Conservation (phyloP, 2,888 invertebrate species). For the Mythimna lalbum region DNA sequence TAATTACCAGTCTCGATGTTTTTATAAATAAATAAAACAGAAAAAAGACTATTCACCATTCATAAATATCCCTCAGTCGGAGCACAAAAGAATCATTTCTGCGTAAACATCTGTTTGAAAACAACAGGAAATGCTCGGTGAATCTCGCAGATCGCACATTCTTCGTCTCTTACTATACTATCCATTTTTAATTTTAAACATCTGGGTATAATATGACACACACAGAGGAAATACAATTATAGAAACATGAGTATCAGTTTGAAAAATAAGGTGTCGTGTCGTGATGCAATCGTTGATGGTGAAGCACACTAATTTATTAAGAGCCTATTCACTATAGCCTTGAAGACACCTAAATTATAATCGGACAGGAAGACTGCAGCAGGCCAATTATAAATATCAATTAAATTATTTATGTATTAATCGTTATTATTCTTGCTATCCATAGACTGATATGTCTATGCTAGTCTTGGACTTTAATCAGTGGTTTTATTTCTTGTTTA, state of each 20-base stretch:
- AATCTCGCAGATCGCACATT: slow-evolving; percentile 55
- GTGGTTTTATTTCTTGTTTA: not conserved
- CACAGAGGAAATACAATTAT: slow-evolving; percentile 37
- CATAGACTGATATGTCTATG: not conserved
- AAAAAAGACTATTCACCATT: slow-evolving; percentile 9
- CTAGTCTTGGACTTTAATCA: not conserved
- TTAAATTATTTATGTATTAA: too few relatives aligned
- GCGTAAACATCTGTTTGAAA: slow-evolving; percentile 58
- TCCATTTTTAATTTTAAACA: slow-evolving; percentile 32
- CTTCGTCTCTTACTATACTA: slow-evolving; percentile 51
- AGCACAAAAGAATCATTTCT: slow-evolving; percentile 64
- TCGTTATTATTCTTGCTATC: not conserved
- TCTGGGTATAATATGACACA: slow-evolving; percentile 40
- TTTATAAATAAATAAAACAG: not conserved
- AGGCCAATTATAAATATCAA: too few relatives aligned
- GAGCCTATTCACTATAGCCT: too few relatives aligned
- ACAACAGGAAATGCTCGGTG: slow-evolving; percentile 68
- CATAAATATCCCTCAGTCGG: slow-evolving; percentile 17
- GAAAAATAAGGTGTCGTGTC: not conserved
- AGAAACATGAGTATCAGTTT: slow-evolving; percentile 16
- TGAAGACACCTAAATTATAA: too few relatives aligned
- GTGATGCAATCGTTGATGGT: too few relatives aligned
- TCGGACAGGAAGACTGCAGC: too few relatives aligned
- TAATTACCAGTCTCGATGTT: not conserved
- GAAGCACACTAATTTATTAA: too few relatives aligned